phyloP scores from a whole-genome alignment of 2,888 invertebrate species.

The Apodemia mormo region DNA sequence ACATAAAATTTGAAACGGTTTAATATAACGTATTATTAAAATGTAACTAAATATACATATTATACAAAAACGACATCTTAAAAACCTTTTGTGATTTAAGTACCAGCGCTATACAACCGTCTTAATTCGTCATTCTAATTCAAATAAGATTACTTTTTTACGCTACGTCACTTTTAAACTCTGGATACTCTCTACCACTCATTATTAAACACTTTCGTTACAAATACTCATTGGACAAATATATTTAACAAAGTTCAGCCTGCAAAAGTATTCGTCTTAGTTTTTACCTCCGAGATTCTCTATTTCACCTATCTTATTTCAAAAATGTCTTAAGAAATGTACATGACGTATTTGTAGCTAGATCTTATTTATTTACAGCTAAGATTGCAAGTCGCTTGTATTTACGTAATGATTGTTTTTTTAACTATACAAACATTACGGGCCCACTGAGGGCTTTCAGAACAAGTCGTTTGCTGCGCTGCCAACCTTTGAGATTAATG shows the following conservation, averaged over 20 bases:
- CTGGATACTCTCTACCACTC: constrained; percentile 57
- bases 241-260: constrained; percentile 78
- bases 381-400: constrained; percentile 72
- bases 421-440: constrained; percentile 63
- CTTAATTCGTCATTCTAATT: constrained; percentile 76
- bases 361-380: constrained; percentile 62
- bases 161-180: constrained; percentile 66
- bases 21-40: too few species aligned
- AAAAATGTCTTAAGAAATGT: constrained; percentile 55
- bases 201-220: constrained; percentile 69
- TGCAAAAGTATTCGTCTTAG: constrained; percentile 75
- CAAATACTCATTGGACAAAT: constrained; percentile 78
- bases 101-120: not conserved
- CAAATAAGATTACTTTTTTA: constrained; percentile 77
- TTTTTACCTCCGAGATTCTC: constrained; percentile 65
- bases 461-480: constrained; percentile 68
- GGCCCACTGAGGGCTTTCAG: constrained; percentile 75
- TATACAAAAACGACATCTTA: not conserved
- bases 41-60: not conserved
- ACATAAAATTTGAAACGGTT: too few species aligned
- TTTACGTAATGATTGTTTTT: constrained; percentile 54
- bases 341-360: constrained; percentile 54
- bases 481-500: constrained; percentile 78
- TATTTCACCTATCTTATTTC: constrained; percentile 63
- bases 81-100: not conserved